Conservation (phyloP, 1,140 invertebrate species). For the Aphaenogaster rudis region DNA sequence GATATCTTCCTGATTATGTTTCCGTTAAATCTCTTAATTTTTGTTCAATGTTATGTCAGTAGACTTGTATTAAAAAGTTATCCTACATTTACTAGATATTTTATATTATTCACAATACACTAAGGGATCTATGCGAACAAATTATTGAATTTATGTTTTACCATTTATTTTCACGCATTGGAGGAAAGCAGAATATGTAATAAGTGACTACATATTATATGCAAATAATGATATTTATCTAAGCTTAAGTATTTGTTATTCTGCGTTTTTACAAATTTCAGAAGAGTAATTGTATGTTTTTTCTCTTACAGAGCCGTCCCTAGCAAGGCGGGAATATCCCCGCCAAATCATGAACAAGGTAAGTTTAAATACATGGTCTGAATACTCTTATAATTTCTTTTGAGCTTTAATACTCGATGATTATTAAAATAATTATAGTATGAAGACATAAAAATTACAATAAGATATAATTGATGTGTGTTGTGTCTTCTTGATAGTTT, state of each 20-base stretch:
- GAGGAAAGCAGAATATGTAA: not conserved
- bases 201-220: not conserved
- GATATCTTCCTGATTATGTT: not conserved
- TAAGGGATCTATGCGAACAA: not conserved
- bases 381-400: not conserved
- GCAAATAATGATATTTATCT: not conserved
- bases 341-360: conserved; percentile 87
- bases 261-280: not conserved
- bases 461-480: not conserved
- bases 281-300: conserved; percentile 9
- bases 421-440: not conserved
- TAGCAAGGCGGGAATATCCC: conserved; percentile 84
- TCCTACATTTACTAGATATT: not conserved
- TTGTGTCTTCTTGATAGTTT: not conserved
- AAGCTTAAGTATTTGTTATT: not conserved
- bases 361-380: conserved; percentile 49
- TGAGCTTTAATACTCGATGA: not conserved
- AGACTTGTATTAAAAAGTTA: not conserved
- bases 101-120: not conserved
- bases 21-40: not conserved
- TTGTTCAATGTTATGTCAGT: not conserved
- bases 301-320: conserved; percentile 84
- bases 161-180: not conserved
- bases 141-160: conserved; percentile 21
- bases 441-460: not conserved